phyloP scores from a whole-genome alignment of 1,140 invertebrate genomes.

The Panagrolaimus sp. region DNA sequence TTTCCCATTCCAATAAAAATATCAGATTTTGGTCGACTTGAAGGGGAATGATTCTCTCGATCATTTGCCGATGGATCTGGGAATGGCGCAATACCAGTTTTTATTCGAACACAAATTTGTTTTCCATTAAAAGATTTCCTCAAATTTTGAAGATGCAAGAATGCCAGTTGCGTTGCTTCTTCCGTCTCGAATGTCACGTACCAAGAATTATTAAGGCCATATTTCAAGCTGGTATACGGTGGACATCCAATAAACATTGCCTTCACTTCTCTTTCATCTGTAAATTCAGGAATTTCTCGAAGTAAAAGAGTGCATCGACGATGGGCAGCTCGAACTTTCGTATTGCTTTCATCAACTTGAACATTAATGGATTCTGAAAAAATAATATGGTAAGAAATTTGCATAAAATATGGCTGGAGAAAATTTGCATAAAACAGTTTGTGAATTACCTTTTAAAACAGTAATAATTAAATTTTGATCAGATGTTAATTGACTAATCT shows the following conservation, averaged over 20 bases:
- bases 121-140: conserved; percentile 65
- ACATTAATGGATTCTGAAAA: conserved; percentile 75
- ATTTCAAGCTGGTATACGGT: conserved; percentile 69
- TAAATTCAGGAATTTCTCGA: conserved; percentile 73
- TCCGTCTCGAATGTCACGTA: conserved; percentile 85
- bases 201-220: conserved; percentile 84
- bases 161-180: conserved; percentile 82
- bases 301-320: conserved; percentile 85
- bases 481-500: conserved; percentile 79
- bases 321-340: conserved; percentile 80
- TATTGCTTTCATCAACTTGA: conserved; percentile 80
- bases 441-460: conserved; percentile 69
- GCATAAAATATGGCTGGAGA: too few relatives aligned
- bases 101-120: conserved; percentile 54
- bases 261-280: conserved; percentile 67
- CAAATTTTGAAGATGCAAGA: conserved; percentile 78
- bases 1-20: not conserved
- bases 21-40: not conserved
- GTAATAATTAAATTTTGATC: conserved; percentile 81
- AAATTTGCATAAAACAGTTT: too few relatives aligned
- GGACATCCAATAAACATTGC: conserved; percentile 79
- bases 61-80: conserved; percentile 6
- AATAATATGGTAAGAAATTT: conserved; percentile 7
- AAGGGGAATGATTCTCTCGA: not conserved
- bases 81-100: conserved; percentile 47